Evolutionary conservation across 2,797 vertebrate genomes (phyloP), one percentile per base, ranked within the genome.

Genomic region (Lates japonicus): DNA sequence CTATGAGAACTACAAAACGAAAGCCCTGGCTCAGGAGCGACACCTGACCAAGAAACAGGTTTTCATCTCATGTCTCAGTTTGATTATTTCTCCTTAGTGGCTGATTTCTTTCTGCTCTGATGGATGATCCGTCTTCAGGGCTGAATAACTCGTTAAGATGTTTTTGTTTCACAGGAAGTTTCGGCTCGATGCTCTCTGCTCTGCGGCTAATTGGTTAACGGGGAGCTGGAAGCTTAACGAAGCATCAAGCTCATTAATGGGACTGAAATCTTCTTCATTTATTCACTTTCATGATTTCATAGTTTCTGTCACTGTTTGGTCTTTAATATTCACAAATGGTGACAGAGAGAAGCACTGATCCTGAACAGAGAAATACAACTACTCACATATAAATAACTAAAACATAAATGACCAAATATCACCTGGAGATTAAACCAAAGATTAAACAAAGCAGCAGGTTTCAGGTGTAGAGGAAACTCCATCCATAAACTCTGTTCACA

Each of bases 171-270:
- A 58, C 16, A 72, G 59, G n/a, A 54, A 17, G 52, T 57, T 75
- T 69, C 8, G 37, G 37, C 39, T 11, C 39, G 46, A 61, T 8
- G 9, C 29, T 54, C 7, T 57, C 65, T n/a, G 20, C 51, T 72
- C 52, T 67, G 69, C 11, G 12, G 44, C 63, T 71, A 52, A 80
- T 81, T 81, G 55, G 65, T 46, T 71, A 78, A 84, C 20, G 6
- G 74, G 65, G 33, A 29, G 48, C 16, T 42, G 5, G 41, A 80
- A 59, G 78, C 31, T 64, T 72, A 84, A 76, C 9, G 58, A 69
- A 68, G 63, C 63, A 6, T 76, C 14, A 0, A 7, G 4, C 67
- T 83, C 37, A 6, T 69, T 69, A 80, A 48, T 1, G 11, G 5
- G 66, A 35, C 39, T 31, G n/a, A 11, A 22, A 22, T 51, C 20